Evolutionary conservation across 2,113 vertebrate genomes (phyloP), one percentile per base, ranked within the genome.

Genomic region (Urocitellus parryii): DNA sequence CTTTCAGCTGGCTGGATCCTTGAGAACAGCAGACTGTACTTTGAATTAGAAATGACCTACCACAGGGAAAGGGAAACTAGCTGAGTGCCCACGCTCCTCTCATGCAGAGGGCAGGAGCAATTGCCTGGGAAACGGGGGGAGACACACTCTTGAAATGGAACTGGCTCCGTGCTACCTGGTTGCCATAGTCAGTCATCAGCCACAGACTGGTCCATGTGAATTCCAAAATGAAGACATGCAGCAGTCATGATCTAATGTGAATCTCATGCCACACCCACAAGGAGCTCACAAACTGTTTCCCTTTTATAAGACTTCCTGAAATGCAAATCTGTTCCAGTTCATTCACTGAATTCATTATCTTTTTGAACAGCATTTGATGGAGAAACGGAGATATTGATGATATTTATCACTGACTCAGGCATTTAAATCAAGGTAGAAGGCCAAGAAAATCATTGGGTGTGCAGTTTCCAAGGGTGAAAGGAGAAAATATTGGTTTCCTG

Each of bases 231-330:
- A 95, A 95, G 58, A 73, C 76, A 79, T 0, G 76, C 39, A 80
- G 87, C 42, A 91, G 73, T 22, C 63, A 72, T 68, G 79, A 29
- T 77, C 73, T 34, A 68, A 87, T 16, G 72, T 16, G 76, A 88
- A 89, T 78, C 53, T 37, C 53, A 42, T 72, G 67, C 76, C 72
- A 92, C 25, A 82, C 73, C 85, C 77, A 61, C 63, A 51, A 7
- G 22, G 61, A 96, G 78, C 68, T 68, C 83, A 91, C 67, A 53
- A 63, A 80, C 78, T 89, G 56, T 34, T 27, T 88, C 92, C 76
- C 95, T 95, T 97, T 94, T 70, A 97, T 85, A 92, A 87, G 67
- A 80, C 68, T 96, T 79, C 67, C 34, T 90, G 68, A 96, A 96
- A 96, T 16, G 58, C 84, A 97, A 85, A 96, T 88, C 42, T 79